Evolutionary conservation across 1,140 invertebrate genomes (phyloP), one percentile per base, ranked within the genome.

Genomic region (Lineus longissimus): DNA sequence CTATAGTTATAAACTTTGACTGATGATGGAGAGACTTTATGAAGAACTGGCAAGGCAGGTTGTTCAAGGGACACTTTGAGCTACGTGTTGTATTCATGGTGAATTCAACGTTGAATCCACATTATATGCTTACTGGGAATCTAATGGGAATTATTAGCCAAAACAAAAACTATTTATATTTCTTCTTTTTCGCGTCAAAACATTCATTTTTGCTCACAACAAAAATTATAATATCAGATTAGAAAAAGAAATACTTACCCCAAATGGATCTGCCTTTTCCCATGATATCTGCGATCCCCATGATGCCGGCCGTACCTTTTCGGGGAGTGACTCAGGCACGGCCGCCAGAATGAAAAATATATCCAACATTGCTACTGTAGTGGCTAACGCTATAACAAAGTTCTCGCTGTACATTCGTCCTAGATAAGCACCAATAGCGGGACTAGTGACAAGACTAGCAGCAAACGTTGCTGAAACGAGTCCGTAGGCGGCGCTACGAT

Each of bases 391-490:
- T n/a, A 99, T 95, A 1, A 98, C 95, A 61, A 97, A 84, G 76
- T 91, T 92, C 75, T 96, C 92, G 66, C 91, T 92, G 81, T 96
- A 98, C 59, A 87, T 83, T 72, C 89, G 87, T 85, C 91, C 93
- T 40, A 97, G 85, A 77, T 95, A 97, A 62, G 94, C 93, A 60
- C 97, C 97, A 45, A 98, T 84, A 11, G 95, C 95, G 22, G 97
- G 97, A 67, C 94, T 97, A 68, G 97, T 97, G 15, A 94, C 95
- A 86, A 99, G 73, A 67, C 94, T 97, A 58, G 97, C 97, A 11
- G 97, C 97, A 86, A 99, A 99, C 61, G 97, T 99, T 11, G 96
- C 97, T 17, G 95, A 97, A 13, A 92, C 95, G 73, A 98, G 84
- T 59, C 97, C 97, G 85, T 99, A 99, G 13, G 97, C 96, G 60